Conservation (phyloP, 2,888 invertebrate species). For the Sympetrum striolatum region DNA sequence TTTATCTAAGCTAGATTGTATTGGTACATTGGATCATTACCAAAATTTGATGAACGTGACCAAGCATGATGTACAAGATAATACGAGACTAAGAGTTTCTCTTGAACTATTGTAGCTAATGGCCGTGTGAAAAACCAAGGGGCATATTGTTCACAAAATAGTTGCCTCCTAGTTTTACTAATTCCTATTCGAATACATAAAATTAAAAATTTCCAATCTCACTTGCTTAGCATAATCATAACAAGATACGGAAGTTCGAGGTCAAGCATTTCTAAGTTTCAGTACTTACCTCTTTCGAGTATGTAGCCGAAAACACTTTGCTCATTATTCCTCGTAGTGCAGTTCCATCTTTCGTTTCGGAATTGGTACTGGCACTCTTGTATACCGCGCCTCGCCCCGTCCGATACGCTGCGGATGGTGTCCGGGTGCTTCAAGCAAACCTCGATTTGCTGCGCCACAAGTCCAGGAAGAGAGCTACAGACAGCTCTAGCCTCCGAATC, state of each 20-base stretch:
- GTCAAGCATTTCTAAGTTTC: not conserved
- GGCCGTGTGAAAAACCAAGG: too few species aligned
- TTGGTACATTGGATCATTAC: too few species aligned
- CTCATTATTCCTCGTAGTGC: constrained; percentile 57
- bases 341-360: constrained; percentile 66
- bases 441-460: constrained; percentile 58
- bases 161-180: too few species aligned
- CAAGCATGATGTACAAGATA: too few species aligned
- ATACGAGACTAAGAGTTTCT: too few species aligned
- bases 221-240: too few species aligned
- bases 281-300: constrained; percentile 60
- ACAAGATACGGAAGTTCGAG: not conserved
- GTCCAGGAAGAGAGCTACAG: constrained; percentile 56
- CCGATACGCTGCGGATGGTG: constrained; percentile 62
- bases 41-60: too few species aligned
- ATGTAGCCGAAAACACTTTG: constrained; percentile 62
- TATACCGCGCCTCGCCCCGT: constrained; percentile 64
- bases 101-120: too few species aligned
- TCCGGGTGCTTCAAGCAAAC: constrained; percentile 62
- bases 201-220: too few species aligned
- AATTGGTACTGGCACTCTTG: constrained; percentile 66
- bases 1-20: too few species aligned
- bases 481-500: constrained; percentile 53
- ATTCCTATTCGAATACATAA: too few species aligned
- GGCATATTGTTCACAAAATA: too few species aligned